Evolutionary conservation across 2,888 invertebrate species (phyloP).

Genomic region (Chaetogeoica ovagalla): DNA sequence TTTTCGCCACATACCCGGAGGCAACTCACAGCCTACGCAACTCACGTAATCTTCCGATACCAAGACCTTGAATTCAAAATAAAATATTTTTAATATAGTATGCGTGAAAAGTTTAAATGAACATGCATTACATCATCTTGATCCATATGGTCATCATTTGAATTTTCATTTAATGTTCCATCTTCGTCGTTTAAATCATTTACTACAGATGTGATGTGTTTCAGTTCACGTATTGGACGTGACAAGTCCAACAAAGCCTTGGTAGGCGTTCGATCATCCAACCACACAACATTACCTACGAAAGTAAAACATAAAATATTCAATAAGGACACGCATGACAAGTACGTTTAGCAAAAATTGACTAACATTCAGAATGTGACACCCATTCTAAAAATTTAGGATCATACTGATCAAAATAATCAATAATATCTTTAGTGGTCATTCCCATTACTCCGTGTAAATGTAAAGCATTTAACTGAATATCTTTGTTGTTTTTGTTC

Average conservation of each 20-base stretch:
- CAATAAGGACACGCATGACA: not conserved
- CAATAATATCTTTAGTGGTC: constrained; percentile 41
- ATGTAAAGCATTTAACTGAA: constrained; percentile 47
- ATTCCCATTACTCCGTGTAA: constrained; percentile 44
- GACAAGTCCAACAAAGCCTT: constrained; percentile 37
- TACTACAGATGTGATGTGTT: constrained; percentile 23
- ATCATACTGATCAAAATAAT: constrained; percentile 39
- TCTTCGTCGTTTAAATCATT: constrained; percentile 5
- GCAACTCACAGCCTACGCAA: constrained; percentile 32
- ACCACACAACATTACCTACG: constrained; percentile 46
- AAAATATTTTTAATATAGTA: not conserved
- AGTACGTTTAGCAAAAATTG: not conserved
- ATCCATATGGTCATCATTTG: constrained; percentile 43
- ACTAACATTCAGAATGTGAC: constrained; percentile 44
- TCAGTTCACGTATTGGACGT: constrained; percentile 41
- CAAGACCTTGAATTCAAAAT: constrained; percentile 21
- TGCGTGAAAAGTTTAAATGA: not conserved
- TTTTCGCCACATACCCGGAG: constrained; percentile 47
- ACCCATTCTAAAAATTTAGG: constrained; percentile 50
- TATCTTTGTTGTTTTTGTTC: constrained; percentile 48
- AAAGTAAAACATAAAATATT: not conserved
- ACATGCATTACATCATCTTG: constrained; percentile 38
- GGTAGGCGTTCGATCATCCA: constrained; percentile 40
- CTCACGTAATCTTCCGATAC: constrained; percentile 48
- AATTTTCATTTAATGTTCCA: constrained; percentile 19